Base-by-base conservation (phyloP, 2,113 vertebrate genomes). In the Promerops cafer region DNA sequence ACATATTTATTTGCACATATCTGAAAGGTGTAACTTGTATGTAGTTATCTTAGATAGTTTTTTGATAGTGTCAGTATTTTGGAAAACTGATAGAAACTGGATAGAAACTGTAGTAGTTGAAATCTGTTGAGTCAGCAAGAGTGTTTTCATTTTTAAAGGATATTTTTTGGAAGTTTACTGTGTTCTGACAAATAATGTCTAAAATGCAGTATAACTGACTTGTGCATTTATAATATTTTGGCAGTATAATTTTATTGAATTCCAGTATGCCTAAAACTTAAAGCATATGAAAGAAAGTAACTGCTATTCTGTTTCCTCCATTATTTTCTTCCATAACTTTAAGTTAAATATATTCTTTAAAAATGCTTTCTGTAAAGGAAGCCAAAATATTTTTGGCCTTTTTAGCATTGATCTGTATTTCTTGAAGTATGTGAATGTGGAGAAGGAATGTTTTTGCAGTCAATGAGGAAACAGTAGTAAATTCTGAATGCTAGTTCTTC, bases 221-320 rank as follows among this genome's bases (percentile, higher is more conserved):
- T 80, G 11, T 77, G 47, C 72, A 66, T 70, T 52, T 78, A 17
- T 92, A 68, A 39, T 59, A 71, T 42, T 80, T 96, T 92, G 93
- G 93, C 93, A 90, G 20, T 59, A 56, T 83, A 47, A 18, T 81
- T 95, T 88, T 92, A 80, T 78, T 88, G 60, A 96, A 94, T 96
- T 97, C 92, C 83, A 81, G 33, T 42, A 71, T 91, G 87, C 93
- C 94, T 95, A 87, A 71, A 95, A 90, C 75, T 63, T 70, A 74
- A 70, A 54, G 56, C 75, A 60, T 63, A 64, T 88, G 64, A 82
- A 77, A 31, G 47, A 88, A 93, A 95, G 35, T 54, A 95, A 57
- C 56, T 78, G 64, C 88, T 90, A 30, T 8, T 90, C 75, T 90
- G 88, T 72, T 96, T 95, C 85, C 68, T 88, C 64, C 75, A 76